phyloP scores from a whole-genome alignment of 1,140 invertebrate genomes.

The Schlechtendalia chinensis region DNA sequence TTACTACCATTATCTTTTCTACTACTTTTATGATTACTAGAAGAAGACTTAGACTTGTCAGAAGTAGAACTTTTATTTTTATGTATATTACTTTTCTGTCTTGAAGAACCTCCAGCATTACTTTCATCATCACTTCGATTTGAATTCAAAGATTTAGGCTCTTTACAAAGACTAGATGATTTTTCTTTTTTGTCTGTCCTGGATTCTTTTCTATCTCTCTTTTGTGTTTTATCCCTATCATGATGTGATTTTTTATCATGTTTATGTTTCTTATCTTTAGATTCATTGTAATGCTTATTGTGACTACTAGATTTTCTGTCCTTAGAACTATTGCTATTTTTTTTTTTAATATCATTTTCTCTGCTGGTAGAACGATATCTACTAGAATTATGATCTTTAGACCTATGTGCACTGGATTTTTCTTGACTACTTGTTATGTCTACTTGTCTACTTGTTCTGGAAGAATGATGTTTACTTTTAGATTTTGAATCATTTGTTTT shows the following conservation, averaged over 20 bases:
- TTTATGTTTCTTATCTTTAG: conserved; percentile 14
- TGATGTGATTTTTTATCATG: conserved; percentile 23
- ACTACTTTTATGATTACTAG: conserved; percentile 35
- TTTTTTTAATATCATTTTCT: conserved; percentile 27
- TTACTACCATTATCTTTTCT: conserved; percentile 41
- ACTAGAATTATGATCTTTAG: conserved; percentile 21
- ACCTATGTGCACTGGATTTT: background rate
- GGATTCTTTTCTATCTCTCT: conserved; percentile 24
- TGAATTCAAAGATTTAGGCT: conserved; percentile 4
- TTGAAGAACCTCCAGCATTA: conserved; percentile 26
- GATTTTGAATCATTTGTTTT: background rate
- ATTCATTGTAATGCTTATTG: background rate
- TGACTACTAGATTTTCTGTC: conserved; percentile 31
- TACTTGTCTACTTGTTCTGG: background rate
- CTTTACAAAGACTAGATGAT: conserved; percentile 36
- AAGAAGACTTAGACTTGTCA: conserved; percentile 38
- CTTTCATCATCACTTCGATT: conserved; percentile 38
- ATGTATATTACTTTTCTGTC: conserved; percentile 16
- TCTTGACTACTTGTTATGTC: background rate
- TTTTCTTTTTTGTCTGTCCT: conserved; percentile 34
- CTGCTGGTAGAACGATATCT: background rate
- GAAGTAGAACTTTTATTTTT: conserved; percentile 41
- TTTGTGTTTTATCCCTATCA: conserved; percentile 13
- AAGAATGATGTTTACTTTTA: conserved; percentile 19
- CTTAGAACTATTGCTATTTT: background rate